These are phyloP conservation scores for Poeciliopsis paucimaculata DNA, from an alignment of 2,797 vertebrate species.

Conservation along the genomic window DNA sequence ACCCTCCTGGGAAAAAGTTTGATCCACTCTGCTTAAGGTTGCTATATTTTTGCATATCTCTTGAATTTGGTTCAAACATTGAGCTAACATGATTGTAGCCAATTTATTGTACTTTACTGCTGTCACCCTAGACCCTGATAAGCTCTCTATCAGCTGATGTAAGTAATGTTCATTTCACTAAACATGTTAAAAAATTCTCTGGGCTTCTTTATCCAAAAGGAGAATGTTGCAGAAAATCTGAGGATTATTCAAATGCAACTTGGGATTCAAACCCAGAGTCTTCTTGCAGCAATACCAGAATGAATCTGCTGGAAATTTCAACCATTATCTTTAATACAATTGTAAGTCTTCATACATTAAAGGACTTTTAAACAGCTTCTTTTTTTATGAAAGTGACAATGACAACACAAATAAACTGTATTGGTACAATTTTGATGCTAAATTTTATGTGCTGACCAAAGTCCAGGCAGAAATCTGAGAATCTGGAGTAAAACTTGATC, in stretches of 20 bases:
- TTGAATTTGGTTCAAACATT: not conserved
- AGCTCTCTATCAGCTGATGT: not conserved
- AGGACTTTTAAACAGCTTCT: no score
- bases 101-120: not conserved
- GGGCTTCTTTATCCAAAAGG: not conserved
- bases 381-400: not conserved
- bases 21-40: no score
- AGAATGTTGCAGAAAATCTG: not conserved
- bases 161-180: not conserved
- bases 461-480: not conserved
- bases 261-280: not conserved
- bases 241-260: not conserved
- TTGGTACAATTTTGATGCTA: not conserved
- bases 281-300: no score
- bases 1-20: not conserved
- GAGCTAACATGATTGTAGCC: not conserved
- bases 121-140: no score
- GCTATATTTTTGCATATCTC: no score
- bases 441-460: not conserved
- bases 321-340: no score
- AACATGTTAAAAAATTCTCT: not conserved
- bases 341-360: no score
- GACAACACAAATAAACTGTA: not conserved
- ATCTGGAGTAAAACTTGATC: not conserved
- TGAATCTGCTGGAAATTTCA: no score